Conservation (phyloP, 2,888 invertebrate species). For the Eristalis tenax region DNA sequence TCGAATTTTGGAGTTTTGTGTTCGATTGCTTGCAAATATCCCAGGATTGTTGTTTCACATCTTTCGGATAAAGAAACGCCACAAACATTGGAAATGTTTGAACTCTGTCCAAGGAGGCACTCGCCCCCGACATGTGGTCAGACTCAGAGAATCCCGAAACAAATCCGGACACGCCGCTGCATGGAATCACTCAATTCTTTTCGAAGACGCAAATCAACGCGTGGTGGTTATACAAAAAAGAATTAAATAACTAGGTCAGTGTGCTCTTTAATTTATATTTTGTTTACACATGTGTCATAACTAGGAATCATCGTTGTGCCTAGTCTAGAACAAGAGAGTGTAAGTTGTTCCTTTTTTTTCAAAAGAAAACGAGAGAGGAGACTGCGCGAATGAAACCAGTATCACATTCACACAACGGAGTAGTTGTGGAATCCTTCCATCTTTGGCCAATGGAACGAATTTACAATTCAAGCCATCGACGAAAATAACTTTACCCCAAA, state of each 20-base stretch:
- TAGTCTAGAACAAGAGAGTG: constrained; percentile 33
- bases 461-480: constrained; percentile 30
- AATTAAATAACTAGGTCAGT: constrained; percentile 51
- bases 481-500: constrained; percentile 37
- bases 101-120: too few relatives aligned
- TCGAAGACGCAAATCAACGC: not conserved
- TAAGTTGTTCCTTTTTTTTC: not conserved
- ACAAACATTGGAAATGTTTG: too few relatives aligned
- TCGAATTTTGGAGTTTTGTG: not conserved
- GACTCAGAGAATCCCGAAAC: not conserved
- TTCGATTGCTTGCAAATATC: not conserved
- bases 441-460: constrained; percentile 22
- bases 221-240: not conserved
- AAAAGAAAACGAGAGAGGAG: not conserved
- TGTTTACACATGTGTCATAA: constrained; percentile 44
- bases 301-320: constrained; percentile 30
- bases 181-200: not conserved
- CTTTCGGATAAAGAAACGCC: not conserved
- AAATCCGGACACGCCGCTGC: not conserved
- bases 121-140: too few relatives aligned
- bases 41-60: not conserved
- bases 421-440: constrained; percentile 4
- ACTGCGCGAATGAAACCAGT: not conserved
- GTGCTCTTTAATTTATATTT: constrained; percentile 24
- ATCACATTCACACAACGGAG: not conserved